Evolutionary conservation across 2,888 invertebrate genomes (phyloP), one percentile per base, ranked within the genome.

Genomic region (Hermaeophaga mercurialis): DNA sequence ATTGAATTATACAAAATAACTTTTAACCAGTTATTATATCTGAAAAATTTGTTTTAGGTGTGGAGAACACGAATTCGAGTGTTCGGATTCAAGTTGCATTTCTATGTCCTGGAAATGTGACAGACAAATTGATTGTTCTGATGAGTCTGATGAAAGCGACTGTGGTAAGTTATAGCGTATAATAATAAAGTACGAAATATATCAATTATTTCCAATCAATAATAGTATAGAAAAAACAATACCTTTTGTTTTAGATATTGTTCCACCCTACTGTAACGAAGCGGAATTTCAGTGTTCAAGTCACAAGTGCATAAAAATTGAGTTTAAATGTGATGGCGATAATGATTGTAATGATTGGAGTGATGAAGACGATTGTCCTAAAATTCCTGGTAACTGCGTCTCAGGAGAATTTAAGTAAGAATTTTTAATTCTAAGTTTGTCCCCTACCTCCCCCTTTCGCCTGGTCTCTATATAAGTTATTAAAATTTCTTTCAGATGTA

Each of bases 341-440:
- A 89, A 91, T 70, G 92, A 94, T 71, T 93, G 93, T 69, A 91
- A 89, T 0, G 93, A 94, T 72, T 90, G 90, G 86, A 90, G 90
- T 49, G 93, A 93, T 69, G 93, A 93, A 72, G 87, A 89, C 68
- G 84, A 87, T 59, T 93, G 93, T 69, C 85, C 85, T 0, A 78
- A 84, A 63, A 83, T 84, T 1, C 67, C 71, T 14, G 84, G 85
- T 1, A 85, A 81, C 64, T 91, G 90, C 68, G 85, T 83, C 33
- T 76, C 83, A 3, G 87, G 85, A 60, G 89, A 90, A 72, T 90
- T 85, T 73, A 88, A 86, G 88, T 88, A 77, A 75, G 77, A 70
- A 17, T 6, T 18, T 11, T 18, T 36, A n/a, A n/a, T n/a, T n/a
- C n/a, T n/a, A n/a, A n/a, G n/a, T 22, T 9, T 47, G 3, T 9